phyloP scores from a whole-genome alignment of 1,140 invertebrate species.

The Diprion similis region DNA sequence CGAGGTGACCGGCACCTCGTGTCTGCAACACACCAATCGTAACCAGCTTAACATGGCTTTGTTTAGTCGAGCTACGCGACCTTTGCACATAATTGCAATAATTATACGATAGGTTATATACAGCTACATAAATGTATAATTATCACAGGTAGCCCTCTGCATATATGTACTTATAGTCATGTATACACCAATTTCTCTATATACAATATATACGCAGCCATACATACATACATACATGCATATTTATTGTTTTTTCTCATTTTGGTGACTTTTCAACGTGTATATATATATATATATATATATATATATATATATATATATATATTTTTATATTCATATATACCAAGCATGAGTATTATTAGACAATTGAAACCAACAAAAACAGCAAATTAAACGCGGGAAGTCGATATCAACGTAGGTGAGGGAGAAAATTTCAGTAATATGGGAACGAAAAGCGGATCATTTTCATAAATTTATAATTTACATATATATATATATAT shows the following conservation, averaged over 20 bases:
- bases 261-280: conserved; percentile 17
- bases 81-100: neutral
- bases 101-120: neutral
- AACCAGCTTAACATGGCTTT: conserved; percentile 64
- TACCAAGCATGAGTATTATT: neutral
- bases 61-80: conserved; percentile 32
- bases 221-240: neutral
- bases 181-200: conserved; percentile 23
- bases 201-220: conserved; percentile 4
- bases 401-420: neutral
- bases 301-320: no score
- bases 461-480: neutral
- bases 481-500: neutral
- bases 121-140: neutral
- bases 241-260: conserved; percentile 2
- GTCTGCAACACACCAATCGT: conserved; percentile 78
- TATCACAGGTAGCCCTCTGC: conserved; percentile 34
- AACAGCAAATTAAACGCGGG: neutral
- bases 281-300: neutral
- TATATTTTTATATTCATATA: no score
- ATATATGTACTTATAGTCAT: conserved; percentile 20
- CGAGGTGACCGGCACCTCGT: conserved; percentile 96
- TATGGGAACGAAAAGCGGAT: neutral
- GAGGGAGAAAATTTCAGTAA: no score
- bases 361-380: neutral